phyloP scores from a whole-genome alignment of 2,888 invertebrate species.

The Sesamia inferens region DNA sequence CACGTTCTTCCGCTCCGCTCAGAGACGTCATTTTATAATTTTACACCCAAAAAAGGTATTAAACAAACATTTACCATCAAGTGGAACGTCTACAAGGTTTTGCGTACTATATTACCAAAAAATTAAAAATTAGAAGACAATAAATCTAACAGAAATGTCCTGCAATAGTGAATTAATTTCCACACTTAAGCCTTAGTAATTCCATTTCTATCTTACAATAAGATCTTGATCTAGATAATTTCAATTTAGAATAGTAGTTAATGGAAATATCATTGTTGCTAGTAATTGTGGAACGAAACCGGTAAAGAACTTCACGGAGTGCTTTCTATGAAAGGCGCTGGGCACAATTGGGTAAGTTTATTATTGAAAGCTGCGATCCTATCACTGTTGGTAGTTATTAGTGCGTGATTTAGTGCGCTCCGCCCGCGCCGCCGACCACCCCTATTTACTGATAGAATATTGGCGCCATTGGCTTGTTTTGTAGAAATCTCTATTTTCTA shows the following conservation, averaged over 20 bases:
- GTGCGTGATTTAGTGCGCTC: constrained; percentile 84
- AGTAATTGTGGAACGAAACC: constrained; percentile 82
- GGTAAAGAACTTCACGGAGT: constrained; percentile 79
- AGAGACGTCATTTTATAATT: no score
- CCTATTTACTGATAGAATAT: constrained; percentile 80
- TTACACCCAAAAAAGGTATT: no score
- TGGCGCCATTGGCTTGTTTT: constrained; percentile 67
- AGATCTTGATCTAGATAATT: constrained; percentile 72
- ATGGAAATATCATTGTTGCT: constrained; percentile 82
- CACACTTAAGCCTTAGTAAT: constrained; percentile 47
- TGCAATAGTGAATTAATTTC: constrained; percentile 34
- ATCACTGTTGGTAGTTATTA: constrained; percentile 86
- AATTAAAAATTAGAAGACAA: background rate
- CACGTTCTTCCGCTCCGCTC: no score
- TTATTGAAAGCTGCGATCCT: constrained; percentile 88
- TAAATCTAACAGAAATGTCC: constrained; percentile 33
- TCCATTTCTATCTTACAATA: constrained; percentile 60
- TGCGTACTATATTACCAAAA: background rate
- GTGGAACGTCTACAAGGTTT: no score
- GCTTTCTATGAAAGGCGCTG: constrained; percentile 83
- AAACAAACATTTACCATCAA: no score
- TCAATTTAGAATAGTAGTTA: constrained; percentile 75
- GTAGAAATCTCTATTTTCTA: constrained; percentile 67
- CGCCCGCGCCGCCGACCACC: constrained; percentile 78
- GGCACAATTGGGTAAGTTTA: constrained; percentile 83